phyloP scores from a whole-genome alignment of 2,888 invertebrate species.

The Tigriopus californicus region DNA sequence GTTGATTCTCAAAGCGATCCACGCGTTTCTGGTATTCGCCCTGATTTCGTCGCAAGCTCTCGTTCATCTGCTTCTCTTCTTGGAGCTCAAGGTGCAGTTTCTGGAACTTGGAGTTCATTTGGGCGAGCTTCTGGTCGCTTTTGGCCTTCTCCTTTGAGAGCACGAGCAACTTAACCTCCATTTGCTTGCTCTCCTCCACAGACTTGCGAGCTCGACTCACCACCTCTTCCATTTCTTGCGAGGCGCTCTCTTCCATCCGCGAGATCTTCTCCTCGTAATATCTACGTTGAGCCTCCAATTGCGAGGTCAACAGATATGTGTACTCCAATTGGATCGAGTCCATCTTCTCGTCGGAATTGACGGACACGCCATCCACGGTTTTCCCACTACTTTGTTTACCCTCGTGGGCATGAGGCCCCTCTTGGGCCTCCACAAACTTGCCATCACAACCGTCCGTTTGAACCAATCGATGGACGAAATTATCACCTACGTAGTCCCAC shows the following conservation, averaged over 20 bases:
- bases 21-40: conserved; percentile 46
- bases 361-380: conserved; percentile 18
- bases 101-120: conserved; percentile 33
- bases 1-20: conserved; percentile 34
- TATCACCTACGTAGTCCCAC: conserved; percentile 98
- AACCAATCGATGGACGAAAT: conserved; percentile 82
- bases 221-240: conserved; percentile 13
- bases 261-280: conserved; percentile 58
- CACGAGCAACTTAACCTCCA: neutral
- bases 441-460: conserved; percentile 41
- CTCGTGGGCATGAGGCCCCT: conserved; percentile 5
- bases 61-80: conserved; percentile 69
- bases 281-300: conserved; percentile 76
- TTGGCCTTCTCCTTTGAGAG: conserved; percentile 18
- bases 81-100: conserved; percentile 47
- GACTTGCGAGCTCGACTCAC: neutral
- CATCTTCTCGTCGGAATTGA: conserved; percentile 54
- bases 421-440: conserved; percentile 19
- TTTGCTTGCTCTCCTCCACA: neutral
- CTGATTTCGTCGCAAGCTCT: conserved; percentile 54
- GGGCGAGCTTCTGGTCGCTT: conserved; percentile 20
- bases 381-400: conserved; percentile 7
- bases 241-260: conserved; percentile 26
- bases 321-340: conserved; percentile 91
- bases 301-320: conserved; percentile 82